These are phyloP conservation scores for Phyllotis vaccarum DNA, from an alignment of 2,797 vertebrate genomes.

Conservation along the genomic window DNA sequence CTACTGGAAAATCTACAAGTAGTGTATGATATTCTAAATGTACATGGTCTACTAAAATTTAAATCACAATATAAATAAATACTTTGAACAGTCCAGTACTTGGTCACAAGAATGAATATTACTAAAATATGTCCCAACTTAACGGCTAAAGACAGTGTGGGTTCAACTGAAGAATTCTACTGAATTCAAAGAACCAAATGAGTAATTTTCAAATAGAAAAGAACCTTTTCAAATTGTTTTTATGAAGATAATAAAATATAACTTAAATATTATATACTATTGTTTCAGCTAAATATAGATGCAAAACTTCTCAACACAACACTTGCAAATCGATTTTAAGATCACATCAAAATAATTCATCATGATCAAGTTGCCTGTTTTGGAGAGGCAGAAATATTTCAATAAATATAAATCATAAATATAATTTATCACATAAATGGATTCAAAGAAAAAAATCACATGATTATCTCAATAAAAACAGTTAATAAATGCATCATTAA, in stretches of 20 bases:
- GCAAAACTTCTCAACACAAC: not conserved
- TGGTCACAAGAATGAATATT: not conserved
- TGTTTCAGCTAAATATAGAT: not conserved
- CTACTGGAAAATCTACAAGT: not conserved
- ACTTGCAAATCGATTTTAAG: not conserved
- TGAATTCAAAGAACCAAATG: not conserved
- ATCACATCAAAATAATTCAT: not conserved
- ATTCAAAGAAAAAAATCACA: not conserved
- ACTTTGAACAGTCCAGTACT: not conserved
- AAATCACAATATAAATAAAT: not conserved
- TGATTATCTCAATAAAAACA: not conserved
- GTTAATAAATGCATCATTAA: not conserved
- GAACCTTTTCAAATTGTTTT: not conserved
- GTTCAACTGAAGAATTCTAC: not conserved
- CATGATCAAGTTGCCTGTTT: not conserved
- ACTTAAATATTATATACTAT: not conserved
- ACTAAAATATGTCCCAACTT: not conserved
- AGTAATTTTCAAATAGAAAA: not conserved
- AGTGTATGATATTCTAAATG: not conserved
- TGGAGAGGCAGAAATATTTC: not conserved
- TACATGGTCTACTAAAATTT: not conserved
- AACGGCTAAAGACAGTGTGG: not conserved
- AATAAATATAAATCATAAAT: not conserved
- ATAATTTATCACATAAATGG: not conserved
- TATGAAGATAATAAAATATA: not conserved